Conservation (phyloP, 2,888 invertebrate genomes). For the Myopa testacea region DNA sequence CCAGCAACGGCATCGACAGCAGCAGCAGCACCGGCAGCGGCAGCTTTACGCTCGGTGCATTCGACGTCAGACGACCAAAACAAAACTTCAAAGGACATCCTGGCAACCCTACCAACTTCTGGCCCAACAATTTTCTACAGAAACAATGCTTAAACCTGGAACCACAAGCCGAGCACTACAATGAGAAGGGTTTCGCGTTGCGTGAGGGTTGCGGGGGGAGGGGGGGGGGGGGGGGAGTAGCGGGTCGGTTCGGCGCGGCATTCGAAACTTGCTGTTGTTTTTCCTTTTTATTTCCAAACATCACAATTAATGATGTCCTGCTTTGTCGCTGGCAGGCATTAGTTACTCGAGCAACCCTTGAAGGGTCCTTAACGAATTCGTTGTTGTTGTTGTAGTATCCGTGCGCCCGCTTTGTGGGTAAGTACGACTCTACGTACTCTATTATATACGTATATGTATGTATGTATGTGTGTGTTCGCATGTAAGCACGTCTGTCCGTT, state of each 20-base stretch:
- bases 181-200: conserved; percentile 12
- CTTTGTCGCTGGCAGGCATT: conserved; percentile 17
- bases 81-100: conserved; percentile 35
- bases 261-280: not conserved
- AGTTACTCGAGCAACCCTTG: conserved; percentile 21
- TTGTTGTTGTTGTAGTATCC: not conserved
- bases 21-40: conserved; percentile 30
- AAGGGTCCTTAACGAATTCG: conserved; percentile 22
- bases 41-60: conserved; percentile 26
- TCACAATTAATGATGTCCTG: conserved; percentile 30
- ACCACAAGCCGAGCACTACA: not conserved
- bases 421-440: not conserved
- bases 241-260: not conserved
- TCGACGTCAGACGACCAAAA: conserved; percentile 18
- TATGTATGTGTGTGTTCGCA: conserved; percentile 17
- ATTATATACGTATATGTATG: conserved; percentile 11
- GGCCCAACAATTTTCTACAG: conserved; percentile 23
- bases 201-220: not conserved
- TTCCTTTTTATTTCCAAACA: conserved; percentile 18
- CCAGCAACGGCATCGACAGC: conserved; percentile 27
- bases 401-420: conserved; percentile 2
- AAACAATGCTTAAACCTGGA: conserved; percentile 8
- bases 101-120: conserved; percentile 21
- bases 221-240: no score
- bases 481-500: not conserved